A percentile compares a stretch with the other conserved stretches of the same genome.
These are phyloP conservation scores for Pseudochirops cupreus DNA, from an alignment of 2,797 vertebrate genomes.

Conservation along the genomic window DNA sequence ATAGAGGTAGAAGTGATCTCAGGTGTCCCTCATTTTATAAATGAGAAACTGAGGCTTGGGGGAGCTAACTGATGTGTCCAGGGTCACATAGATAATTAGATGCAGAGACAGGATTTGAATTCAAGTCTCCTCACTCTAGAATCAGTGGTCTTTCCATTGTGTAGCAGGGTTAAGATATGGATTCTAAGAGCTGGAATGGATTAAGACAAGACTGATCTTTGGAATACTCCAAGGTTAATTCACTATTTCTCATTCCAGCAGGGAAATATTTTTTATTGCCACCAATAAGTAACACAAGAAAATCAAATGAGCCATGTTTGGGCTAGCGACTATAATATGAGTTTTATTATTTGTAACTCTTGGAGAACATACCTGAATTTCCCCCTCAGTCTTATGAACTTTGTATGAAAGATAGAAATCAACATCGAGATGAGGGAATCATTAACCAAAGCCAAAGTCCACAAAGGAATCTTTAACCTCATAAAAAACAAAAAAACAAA, in stretches of 20 bases:
- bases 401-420: not conserved
- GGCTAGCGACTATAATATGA: not conserved
- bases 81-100: not conserved
- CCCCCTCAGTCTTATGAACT: not conserved
- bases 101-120: not conserved
- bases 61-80: not conserved
- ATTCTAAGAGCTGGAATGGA: not conserved
- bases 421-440: slow-evolving; percentile 53
- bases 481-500: slow-evolving; percentile 7
- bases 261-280: not conserved
- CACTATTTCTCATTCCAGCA: not conserved
- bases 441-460: slow-evolving; percentile 73
- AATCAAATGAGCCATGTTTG: not conserved
- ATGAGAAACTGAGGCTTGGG: not conserved
- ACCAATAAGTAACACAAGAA: not conserved
- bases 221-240: not conserved
- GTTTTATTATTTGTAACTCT: slow-evolving; percentile 6
- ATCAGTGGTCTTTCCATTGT: not conserved
- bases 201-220: not conserved
- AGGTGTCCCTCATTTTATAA: not conserved
- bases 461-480: slow-evolving; percentile 55
- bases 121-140: not conserved
- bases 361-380: slow-evolving; percentile 24
- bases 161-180: not conserved
- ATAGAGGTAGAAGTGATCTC: not conserved